Evolutionary conservation across 2,888 invertebrate species (phyloP), one percentile per base, ranked within the genome.

Genomic region (Tinea trinotella): DNA sequence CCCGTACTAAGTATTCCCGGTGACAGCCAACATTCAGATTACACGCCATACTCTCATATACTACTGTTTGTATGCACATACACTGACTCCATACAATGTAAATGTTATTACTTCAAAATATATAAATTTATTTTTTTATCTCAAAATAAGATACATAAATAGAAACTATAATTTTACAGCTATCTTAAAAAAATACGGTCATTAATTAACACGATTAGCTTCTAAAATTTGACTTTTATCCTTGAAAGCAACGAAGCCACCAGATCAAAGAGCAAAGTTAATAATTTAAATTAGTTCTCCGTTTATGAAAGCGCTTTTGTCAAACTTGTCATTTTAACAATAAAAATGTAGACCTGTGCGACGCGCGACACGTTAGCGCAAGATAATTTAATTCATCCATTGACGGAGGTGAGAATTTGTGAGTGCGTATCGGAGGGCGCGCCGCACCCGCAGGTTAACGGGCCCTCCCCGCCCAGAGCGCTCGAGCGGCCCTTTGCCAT

Each of bases 381-480:
- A 70, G 68, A 76, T 79, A 81, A 80, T 78, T 76, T 77, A 73
- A 78, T 79, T 76, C 71, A 64, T 78, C 72, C 84, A 84, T 83
- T 84, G 80, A 83, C 81, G 70, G 74, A 78, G 80, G 80, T 80
- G 81, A 74, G 76, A 84, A 81, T 81, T 82, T 74, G 78, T 74
- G 78, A 83, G 82, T 81, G 81, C 82, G 83, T 84, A 81, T 69
- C 65, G 72, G 74, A 76, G 77, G 81, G 76, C 68, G 74, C 75
- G 66, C 64, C 63, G 61, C 61, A 60, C 64, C 59, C 56, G 60
- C 60, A 61, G 60, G 57, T 60, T 54, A 59, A 58, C 63, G 56
- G 65, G 61, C 63, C 61, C 60, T 59, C 62, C 64, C 61, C 61
- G 57, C 63, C 58, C 59, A 62, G 18, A 18, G 24, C 57, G 17